Percentiles rank a stretch among this genome's conserved stretches.
Conservation (phyloP, 2,797 vertebrate genomes). For the Taenioides sp. region DNA sequence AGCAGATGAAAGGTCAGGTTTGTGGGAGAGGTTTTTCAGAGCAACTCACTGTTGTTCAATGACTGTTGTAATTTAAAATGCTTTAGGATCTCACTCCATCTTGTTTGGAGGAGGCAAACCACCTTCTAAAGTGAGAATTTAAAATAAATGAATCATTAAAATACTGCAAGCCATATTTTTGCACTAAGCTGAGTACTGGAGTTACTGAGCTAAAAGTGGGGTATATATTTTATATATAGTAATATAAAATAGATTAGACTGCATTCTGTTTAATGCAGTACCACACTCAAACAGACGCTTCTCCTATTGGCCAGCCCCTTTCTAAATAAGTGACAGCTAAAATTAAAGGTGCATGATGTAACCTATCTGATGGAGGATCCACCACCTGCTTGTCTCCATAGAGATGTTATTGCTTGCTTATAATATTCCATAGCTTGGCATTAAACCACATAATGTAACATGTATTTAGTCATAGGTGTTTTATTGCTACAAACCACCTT, state of each 20-base stretch:
- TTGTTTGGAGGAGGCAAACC: conserved; percentile 20
- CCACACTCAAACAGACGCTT: no score
- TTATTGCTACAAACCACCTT: no score
- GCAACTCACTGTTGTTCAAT: conserved; percentile 41
- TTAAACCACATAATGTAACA: no score
- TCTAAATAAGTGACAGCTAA: no score
- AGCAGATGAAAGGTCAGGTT: conserved; percentile 63
- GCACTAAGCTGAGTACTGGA: conserved; percentile 63
- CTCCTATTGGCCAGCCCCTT: no score
- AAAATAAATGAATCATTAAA: conserved; percentile 38
- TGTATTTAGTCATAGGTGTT: no score
- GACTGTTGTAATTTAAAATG: conserved; percentile 36
- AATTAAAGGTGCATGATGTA: no score
- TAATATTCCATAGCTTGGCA: no score
- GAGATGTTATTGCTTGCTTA: no score
- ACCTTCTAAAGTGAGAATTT: conserved; percentile 25
- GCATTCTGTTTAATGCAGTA: no score
- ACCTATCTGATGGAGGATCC: no score
- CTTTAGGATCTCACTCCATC: conserved; percentile 37
- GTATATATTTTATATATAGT: background rate
- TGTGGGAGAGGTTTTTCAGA: conserved; percentile 61
- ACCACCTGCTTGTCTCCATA: no score
- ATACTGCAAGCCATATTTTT: conserved; percentile 12
- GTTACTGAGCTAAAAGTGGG: conserved; percentile 61
- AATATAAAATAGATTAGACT: background rate